Evolutionary conservation across 2,797 vertebrate species (phyloP).

Genomic region (Phalloptychus januarius): DNA sequence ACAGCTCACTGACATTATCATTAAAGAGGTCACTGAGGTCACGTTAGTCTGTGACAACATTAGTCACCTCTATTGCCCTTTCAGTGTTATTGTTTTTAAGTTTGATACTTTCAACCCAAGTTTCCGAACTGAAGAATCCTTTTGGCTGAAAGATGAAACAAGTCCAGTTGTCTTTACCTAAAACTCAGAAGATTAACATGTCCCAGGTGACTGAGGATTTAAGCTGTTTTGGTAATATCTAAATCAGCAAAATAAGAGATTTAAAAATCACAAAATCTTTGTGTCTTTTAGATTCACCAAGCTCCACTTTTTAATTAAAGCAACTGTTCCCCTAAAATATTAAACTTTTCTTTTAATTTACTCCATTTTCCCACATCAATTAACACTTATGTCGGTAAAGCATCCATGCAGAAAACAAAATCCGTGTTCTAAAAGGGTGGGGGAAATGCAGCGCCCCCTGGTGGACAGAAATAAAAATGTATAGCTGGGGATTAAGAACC

Average conservation of each 20-base stretch:
- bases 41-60: not conserved
- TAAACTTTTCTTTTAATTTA: not conserved
- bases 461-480: not conserved
- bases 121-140: not conserved
- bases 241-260: not conserved
- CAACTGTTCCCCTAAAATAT: not conserved
- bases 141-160: not conserved
- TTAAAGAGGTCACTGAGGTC: not conserved
- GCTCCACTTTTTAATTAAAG: too few species aligned
- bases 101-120: not conserved
- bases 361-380: too few species aligned
- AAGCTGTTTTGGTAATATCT: too few species aligned
- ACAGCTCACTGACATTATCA: not conserved
- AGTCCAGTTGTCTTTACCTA: not conserved
- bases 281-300: too few species aligned
- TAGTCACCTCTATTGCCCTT: not conserved
- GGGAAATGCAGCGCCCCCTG: not conserved
- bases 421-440: not conserved
- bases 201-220: too few species aligned
- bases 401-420: not conserved
- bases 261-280: not conserved
- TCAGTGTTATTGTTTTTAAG: not conserved
- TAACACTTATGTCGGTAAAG: too few species aligned
- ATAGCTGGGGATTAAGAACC: too few species aligned
- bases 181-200: not conserved